Percentiles rank a stretch among this genome's conserved stretches.
These are phyloP conservation scores for Sialis fuliginosa DNA, from an alignment of 2,888 invertebrate species.

Conservation along the genomic window DNA sequence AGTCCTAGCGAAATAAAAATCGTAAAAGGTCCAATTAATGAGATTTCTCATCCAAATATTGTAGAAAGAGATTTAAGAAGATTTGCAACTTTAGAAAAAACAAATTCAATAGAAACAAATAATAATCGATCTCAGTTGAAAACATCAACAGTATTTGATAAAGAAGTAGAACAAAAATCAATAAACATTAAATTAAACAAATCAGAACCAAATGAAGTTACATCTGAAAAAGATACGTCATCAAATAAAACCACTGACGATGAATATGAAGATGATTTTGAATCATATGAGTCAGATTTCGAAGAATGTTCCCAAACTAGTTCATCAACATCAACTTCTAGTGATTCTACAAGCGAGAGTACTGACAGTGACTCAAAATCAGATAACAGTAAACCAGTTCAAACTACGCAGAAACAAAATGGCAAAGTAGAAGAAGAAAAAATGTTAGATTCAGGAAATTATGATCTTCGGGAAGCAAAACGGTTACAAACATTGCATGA, in stretches of 20 bases:
- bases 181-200: not conserved
- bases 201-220: not conserved
- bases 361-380: slow-evolving; percentile 8
- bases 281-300: slow-evolving; percentile 38
- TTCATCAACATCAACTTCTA: slow-evolving; percentile 11
- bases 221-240: not conserved
- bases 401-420: not conserved
- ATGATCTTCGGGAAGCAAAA: slow-evolving; percentile 26
- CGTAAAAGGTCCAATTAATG: slow-evolving; percentile 2
- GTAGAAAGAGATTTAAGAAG: too few species aligned
- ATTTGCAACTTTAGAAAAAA: not conserved
- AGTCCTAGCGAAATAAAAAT: slow-evolving; percentile 10
- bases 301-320: slow-evolving; percentile 21
- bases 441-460: slow-evolving; percentile 40
- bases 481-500: slow-evolving; percentile 22
- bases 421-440: slow-evolving; percentile 27
- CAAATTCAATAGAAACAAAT: not conserved
- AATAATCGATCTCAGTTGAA: not conserved
- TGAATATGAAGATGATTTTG: slow-evolving; percentile 35
- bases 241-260: slow-evolving; percentile 1
- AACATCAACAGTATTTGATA: too few species aligned
- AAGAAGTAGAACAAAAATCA: too few species aligned
- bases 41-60: too few species aligned
- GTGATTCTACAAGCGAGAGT: slow-evolving; percentile 10
- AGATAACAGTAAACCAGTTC: not conserved